Conservation (phyloP, 1,140 invertebrate genomes). For the Trachelipus rathkii region DNA sequence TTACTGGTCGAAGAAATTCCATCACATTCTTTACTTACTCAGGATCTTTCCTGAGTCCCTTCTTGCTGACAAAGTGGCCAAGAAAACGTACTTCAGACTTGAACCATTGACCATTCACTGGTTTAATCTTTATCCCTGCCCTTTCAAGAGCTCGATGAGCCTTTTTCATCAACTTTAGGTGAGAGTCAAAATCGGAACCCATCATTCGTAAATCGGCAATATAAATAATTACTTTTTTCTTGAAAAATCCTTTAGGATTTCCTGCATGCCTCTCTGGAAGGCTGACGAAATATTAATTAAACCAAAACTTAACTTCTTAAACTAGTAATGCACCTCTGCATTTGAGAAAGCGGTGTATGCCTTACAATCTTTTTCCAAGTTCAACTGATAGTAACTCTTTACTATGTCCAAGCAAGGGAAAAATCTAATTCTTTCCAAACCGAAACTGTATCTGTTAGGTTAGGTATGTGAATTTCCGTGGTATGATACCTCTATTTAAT, state of each 20-base stretch:
- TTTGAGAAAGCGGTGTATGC: slow-evolving; percentile 5
- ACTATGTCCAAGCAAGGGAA: slow-evolving; percentile 13
- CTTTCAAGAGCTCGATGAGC: not conserved
- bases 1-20: not conserved
- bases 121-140: slow-evolving; percentile 19
- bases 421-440: not conserved
- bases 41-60: not conserved
- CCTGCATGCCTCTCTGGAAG: slow-evolving; percentile 16
- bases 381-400: slow-evolving; percentile 14
- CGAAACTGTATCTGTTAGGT: slow-evolving; percentile 13
- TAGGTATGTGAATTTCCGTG: slow-evolving; percentile 4
- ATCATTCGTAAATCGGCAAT: slow-evolving; percentile 19
- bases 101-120: not conserved
- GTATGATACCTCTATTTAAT: not conserved
- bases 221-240: slow-evolving; percentile 14
- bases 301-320: slow-evolving; percentile 16
- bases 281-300: not conserved
- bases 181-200: not conserved
- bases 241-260: not conserved
- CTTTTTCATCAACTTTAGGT: not conserved
- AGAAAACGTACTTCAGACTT: slow-evolving; percentile 12
- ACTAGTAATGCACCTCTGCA: not conserved
- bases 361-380: not conserved
- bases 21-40: not conserved
- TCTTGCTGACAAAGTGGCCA: not conserved